A percentile compares a stretch with the other conserved stretches of the same genome.
These are phyloP conservation scores for Ganaspis sp. DNA, from an alignment of 1,140 invertebrate species.

Conservation along the genomic window DNA sequence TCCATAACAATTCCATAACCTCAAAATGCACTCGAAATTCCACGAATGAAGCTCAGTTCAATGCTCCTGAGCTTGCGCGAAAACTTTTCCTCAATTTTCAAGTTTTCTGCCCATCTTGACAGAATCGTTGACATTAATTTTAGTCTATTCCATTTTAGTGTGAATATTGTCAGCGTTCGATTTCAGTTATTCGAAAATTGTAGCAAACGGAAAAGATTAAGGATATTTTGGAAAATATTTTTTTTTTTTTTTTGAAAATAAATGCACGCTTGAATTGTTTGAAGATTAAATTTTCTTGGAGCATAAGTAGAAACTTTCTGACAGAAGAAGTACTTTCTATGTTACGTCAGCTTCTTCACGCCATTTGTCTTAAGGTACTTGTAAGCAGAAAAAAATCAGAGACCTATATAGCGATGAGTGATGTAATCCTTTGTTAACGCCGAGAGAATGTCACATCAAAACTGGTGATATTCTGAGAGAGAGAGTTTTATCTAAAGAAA, in stretches of 20 bases:
- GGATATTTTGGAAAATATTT: background rate
- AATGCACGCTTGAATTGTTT: background rate
- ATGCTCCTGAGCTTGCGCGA: no score
- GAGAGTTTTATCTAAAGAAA: constrained; percentile 7
- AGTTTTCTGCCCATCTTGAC: no score
- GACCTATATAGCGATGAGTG: constrained; percentile 17
- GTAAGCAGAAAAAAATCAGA: constrained; percentile 18
- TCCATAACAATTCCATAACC: background rate
- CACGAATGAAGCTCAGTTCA: no score
- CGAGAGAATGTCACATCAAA: constrained; percentile 28
- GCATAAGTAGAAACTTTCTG: constrained; percentile 25
- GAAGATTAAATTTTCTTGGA: background rate
- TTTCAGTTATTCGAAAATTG: no score
- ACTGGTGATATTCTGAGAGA: constrained; percentile 8
- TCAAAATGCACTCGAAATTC: background rate
- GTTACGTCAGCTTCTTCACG: constrained; percentile 26
- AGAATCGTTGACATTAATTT: background rate
- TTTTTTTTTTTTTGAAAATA: no score
- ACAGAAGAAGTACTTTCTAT: constrained; percentile 30
- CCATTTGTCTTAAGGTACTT: constrained; percentile 31
- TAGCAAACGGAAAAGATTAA: no score
- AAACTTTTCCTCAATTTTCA: no score
- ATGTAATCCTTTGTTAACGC: constrained; percentile 28
- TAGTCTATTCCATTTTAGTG: no score
- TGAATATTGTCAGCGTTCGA: no score